Percentiles rank a stretch among this genome's conserved stretches.
Evolutionary conservation across 2,113 vertebrate genomes (phyloP).

Genomic region (Telmatochromis sp.): DNA sequence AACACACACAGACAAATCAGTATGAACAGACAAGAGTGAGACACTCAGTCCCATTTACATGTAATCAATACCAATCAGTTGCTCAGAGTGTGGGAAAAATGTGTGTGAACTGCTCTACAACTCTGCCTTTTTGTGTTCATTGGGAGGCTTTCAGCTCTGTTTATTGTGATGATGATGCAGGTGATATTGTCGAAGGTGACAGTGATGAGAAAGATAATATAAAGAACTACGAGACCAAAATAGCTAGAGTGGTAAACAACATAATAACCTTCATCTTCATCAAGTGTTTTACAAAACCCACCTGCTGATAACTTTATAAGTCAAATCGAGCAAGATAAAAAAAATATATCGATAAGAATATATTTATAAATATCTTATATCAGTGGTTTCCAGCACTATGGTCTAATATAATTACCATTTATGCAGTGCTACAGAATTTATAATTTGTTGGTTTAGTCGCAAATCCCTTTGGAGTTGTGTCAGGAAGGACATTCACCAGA

Average conservation of each 20-base stretch:
- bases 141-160: neutral
- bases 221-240: neutral
- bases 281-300: neutral
- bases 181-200: neutral
- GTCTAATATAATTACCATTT: neutral
- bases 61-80: constrained; percentile 42
- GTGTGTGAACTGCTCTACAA: neutral
- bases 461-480: neutral
- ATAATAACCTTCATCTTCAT: neutral
- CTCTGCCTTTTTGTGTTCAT: neutral
- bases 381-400: neutral
- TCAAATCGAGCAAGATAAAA: neutral
- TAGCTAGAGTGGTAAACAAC: neutral
- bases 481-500: neutral
- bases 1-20: neutral
- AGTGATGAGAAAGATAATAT: neutral
- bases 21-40: neutral
- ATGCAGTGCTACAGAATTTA: neutral
- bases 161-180: neutral
- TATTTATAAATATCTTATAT: neutral
- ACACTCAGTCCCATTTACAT: constrained; percentile 47
- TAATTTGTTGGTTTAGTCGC: neutral
- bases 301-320: neutral
- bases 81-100: constrained; percentile 43
- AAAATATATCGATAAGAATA: neutral